Conservation (phyloP, 2,113 vertebrate genomes). For the Eonycteris spelaea region DNA sequence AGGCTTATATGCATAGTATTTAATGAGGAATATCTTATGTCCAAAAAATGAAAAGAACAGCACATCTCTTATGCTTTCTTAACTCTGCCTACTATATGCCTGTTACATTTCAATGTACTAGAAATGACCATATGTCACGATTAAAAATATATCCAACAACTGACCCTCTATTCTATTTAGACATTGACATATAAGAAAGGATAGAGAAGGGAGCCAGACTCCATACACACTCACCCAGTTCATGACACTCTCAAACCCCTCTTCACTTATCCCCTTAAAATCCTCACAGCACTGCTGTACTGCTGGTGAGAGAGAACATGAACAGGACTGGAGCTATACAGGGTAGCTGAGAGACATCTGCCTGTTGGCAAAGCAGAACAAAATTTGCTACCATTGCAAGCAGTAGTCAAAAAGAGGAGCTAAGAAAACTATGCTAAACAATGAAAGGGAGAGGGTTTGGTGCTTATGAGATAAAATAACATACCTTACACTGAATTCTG, state of each 20-base stretch:
- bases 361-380: slow-evolving; percentile 60
- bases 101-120: background rate
- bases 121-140: background rate
- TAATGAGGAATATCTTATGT: background rate
- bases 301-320: slow-evolving; percentile 55
- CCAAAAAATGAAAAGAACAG: slow-evolving; percentile 31
- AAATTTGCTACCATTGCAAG: slow-evolving; percentile 50
- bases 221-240: slow-evolving; percentile 55
- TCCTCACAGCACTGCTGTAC: slow-evolving; percentile 49
- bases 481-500: background rate
- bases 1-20: background rate
- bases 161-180: background rate
- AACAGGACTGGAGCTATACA: slow-evolving; percentile 30
- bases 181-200: slow-evolving; percentile 33
- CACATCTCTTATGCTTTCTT: background rate
- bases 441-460: background rate
- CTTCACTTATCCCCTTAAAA: slow-evolving; percentile 56
- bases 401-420: background rate
- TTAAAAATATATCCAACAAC: background rate
- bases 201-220: slow-evolving; percentile 51
- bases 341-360: slow-evolving; percentile 39
- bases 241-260: slow-evolving; percentile 58
- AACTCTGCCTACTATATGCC: background rate
- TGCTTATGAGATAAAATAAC: background rate
- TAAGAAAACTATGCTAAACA: slow-evolving; percentile 19